A percentile compares a stretch with the other conserved stretches of the same genome.
These are phyloP conservation scores for Trichopoda pennipes DNA, from an alignment of 2,888 invertebrate genomes.

Conservation along the genomic window DNA sequence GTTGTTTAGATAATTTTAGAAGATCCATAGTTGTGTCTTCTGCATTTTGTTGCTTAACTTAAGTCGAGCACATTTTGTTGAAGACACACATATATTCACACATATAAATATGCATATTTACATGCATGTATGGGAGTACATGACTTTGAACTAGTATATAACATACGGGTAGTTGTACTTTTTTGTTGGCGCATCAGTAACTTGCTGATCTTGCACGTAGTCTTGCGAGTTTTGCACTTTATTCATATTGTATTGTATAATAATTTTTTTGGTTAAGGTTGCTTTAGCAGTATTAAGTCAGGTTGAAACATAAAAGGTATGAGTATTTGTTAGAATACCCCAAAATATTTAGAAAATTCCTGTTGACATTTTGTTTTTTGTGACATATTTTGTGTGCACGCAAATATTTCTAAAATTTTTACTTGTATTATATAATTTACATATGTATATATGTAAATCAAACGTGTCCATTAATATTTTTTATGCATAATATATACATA, in stretches of 20 bases:
- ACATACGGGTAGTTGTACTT: neutral
- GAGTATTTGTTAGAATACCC: neutral
- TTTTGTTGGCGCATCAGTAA: slow-evolving; percentile 37
- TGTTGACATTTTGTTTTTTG: neutral
- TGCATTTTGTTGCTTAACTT: slow-evolving; percentile 35
- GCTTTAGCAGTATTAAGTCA: neutral
- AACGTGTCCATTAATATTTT: too few species aligned
- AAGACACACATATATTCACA: neutral
- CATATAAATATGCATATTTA: neutral
- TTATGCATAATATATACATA: too few species aligned
- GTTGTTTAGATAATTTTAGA: slow-evolving; percentile 41
- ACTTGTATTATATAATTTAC: too few species aligned
- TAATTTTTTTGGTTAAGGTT: slow-evolving; percentile 29
- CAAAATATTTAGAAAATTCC: neutral
- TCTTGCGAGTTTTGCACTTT: slow-evolving; percentile 36
- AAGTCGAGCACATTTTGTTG: slow-evolving; percentile 31
- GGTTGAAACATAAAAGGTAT: too few species aligned
- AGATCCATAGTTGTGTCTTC: slow-evolving; percentile 41
- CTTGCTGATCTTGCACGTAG: slow-evolving; percentile 59
- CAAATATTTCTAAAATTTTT: too few species aligned
- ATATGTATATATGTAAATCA: too few species aligned
- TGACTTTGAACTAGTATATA: slow-evolving; percentile 5
- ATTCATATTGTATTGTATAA: slow-evolving; percentile 15
- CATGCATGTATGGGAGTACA: neutral
- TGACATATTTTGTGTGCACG: too few species aligned